Conservation (phyloP, 2,797 vertebrate species). For the Hyperoplus lanceolatus region DNA sequence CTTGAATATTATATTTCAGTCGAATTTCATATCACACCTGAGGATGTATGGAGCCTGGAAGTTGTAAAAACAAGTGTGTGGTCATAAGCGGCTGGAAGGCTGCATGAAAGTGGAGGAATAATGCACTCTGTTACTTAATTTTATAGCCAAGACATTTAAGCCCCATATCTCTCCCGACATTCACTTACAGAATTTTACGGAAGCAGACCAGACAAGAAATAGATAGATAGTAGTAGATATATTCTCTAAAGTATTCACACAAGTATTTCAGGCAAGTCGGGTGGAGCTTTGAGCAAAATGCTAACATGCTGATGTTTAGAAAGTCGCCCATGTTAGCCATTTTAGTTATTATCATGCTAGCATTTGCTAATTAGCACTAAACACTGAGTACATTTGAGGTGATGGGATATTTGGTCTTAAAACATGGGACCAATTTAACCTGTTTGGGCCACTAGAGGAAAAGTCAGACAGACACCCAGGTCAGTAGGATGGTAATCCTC, state of each 20-base stretch:
- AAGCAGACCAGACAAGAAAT: too few species aligned
- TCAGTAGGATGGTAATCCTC: not conserved
- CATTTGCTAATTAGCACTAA: not conserved
- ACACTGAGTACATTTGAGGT: not conserved
- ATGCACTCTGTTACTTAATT: not conserved
- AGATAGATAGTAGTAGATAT: not conserved
- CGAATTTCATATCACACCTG: constrained; percentile 47
- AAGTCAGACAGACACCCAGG: not conserved
- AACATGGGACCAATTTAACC: not conserved
- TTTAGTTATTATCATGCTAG: not conserved
- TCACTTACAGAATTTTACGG: too few species aligned
- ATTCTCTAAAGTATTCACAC: not conserved
- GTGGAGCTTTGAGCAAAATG: not conserved
- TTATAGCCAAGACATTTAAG: constrained; percentile 9
- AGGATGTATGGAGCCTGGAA: constrained; percentile 32
- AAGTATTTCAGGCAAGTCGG: not conserved
- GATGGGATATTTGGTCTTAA: not conserved
- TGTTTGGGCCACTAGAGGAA: not conserved
- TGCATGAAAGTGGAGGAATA: constrained; percentile 18
- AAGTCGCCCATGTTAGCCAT: not conserved
- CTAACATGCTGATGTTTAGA: not conserved
- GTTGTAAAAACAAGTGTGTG: constrained; percentile 12
- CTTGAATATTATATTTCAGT: constrained; percentile 50
- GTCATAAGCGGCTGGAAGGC: constrained; percentile 1
- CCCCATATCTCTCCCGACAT: not conserved